Evolutionary conservation across 2,797 vertebrate genomes (phyloP).

Genomic region (Darevskia nairensis): DNA sequence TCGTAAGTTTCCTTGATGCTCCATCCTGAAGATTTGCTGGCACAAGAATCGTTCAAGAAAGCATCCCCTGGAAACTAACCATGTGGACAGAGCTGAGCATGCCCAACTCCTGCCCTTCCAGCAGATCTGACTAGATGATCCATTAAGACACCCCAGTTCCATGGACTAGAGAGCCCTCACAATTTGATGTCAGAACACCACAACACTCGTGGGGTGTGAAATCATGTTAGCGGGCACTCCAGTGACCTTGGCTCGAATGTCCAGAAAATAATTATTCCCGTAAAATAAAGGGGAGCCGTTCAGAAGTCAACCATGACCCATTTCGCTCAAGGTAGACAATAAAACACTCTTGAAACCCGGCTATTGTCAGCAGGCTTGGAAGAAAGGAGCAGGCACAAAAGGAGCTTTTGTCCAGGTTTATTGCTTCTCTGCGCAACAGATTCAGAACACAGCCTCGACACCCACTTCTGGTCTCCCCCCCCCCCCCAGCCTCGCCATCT

Average conservation of each 20-base stretch:
- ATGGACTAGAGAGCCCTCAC: too few species aligned
- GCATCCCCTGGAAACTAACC: not conserved
- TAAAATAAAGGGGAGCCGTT: slow-evolving; percentile 45
- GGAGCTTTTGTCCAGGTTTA: slow-evolving; percentile 60
- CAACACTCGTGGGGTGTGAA: not conserved
- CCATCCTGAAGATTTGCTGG: not conserved
- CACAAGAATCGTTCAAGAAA: not conserved
- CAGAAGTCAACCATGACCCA: slow-evolving; percentile 33
- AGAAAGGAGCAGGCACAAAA: slow-evolving; percentile 67
- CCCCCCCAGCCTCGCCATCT: slow-evolving; percentile 42
- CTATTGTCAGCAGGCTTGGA: slow-evolving; percentile 52
- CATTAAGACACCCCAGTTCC: too few species aligned
- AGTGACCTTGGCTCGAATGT: not conserved
- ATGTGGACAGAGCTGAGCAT: not conserved
- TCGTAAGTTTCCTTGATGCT: too few species aligned
- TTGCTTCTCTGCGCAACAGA: slow-evolving; percentile 53
- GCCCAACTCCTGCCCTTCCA: not conserved
- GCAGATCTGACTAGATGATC: not conserved
- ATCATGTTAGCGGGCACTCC: not conserved
- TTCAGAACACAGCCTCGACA: slow-evolving; percentile 44
- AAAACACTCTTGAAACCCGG: slow-evolving; percentile 56
- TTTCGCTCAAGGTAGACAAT: slow-evolving; percentile 67
- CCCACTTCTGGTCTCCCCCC: slow-evolving; percentile 33
- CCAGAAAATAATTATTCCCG: not conserved
- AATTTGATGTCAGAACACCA: accelerated